Evolutionary conservation across 2,888 invertebrate species (phyloP), one percentile per base, ranked within the genome.

Genomic region (Cryptops parisi): DNA sequence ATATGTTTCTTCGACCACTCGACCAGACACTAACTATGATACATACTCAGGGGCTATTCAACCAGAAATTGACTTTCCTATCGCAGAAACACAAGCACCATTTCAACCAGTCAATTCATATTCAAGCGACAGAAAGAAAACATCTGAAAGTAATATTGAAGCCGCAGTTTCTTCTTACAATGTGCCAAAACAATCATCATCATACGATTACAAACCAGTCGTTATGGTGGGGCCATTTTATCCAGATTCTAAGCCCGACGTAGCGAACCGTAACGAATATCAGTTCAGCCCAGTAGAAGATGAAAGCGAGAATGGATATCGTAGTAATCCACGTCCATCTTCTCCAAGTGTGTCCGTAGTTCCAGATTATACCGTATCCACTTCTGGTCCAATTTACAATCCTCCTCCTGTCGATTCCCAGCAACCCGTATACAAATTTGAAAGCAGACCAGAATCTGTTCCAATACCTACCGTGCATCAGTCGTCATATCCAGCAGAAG

Each of bases 141-240:
- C 15, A 21, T 22, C 45, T 21, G 26, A 45, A 15, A 12, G 6
- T 3, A n/a, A 45, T 45, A 25, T 23, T 2, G 9, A n/a, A 1
- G n/a, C 26, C 3, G 15, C 24, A 24, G 23, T n/a, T 23, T n/a
- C 45, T n/a, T 17, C 15, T 33, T 33, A 33, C 38, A 33, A 33
- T 45, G 3, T 21, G 3, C 12, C 26, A 5, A 19, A 33, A 22
- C 22, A 23, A 2, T 4, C 26, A 5, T 1, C 19, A 2, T 22
- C n/a, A 39, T 40, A 49, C 40, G 49, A 39, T n/a, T 49, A 49
- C 22, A 49, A 39, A 9, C 49, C 49, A 6, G 49, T 49, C 22
- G 6, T 49, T 23, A 33, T 49, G 17, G 49, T 49, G 3, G 49
- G 49, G n/a, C 49, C 49, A 12, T 49, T 49, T 38, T 47, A 47